Base-by-base conservation (phyloP, 2,888 invertebrate genomes). In the Temnothorax unifasciatus region DNA sequence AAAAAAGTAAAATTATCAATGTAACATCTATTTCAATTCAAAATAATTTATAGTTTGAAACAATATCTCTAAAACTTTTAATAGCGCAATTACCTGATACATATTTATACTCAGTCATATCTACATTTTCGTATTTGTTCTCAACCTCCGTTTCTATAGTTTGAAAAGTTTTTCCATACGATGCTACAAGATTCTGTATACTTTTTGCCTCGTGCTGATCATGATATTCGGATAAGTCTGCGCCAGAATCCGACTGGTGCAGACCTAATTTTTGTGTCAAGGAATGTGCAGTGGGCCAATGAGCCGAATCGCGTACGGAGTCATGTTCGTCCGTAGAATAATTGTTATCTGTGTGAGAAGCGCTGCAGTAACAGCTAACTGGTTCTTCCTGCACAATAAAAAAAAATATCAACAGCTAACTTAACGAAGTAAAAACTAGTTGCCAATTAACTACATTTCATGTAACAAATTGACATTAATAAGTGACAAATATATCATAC, bases 241-340 rank as follows among this genome's bases (percentile, higher is more conserved):
- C 97, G 0, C 97, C 97, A 90, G 97, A 97, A 93, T 97, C 97
- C 77, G 97, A 97, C 5, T 97, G 96, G 90, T 97, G 97, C 8
- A 97, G 94, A n/a, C 96, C 96, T 74, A 94, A 83, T 83, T 93
- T 94, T 83, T 93, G 94, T 1, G 92, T 92, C 38, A 93, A 88
- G 41, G 92, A 90, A 83, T 91, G 91, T 38, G 92, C 86, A 4
- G 92, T 89, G 25, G 92, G 92, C 54, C 93, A 92, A 85, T 94
- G 92, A 88, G 96, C 95, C 4, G 96, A 95, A 79, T 96, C 95
- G 13, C 96, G 95, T 79, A 96, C 93, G 66, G 96, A 96, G 91
- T 97, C 97, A 94, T 97, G 97, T 92, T 97, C 97, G 93, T 97
- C 97, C 2, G 97, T 97, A 41, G 97, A 97, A 91, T 96, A 96